A percentile compares a stretch with the other conserved stretches of the same genome.
Evolutionary conservation across 2,113 vertebrate species (phyloP).

Genomic region (Mungos mungo): DNA sequence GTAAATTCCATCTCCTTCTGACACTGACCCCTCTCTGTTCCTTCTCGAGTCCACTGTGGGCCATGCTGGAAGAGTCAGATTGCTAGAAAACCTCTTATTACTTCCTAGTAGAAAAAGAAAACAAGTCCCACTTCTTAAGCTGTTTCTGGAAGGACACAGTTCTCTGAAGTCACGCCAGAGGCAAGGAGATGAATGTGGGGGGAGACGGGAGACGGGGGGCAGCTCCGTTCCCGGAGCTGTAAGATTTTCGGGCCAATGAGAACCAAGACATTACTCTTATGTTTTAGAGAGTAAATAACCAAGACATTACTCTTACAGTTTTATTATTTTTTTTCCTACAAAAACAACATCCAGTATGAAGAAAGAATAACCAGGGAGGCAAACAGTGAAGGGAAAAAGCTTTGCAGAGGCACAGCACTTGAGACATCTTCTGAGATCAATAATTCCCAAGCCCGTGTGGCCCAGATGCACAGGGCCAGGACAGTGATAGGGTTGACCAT

Average conservation of each 20-base stretch:
- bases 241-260: background rate
- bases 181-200: background rate
- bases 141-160: background rate
- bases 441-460: background rate
- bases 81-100: background rate
- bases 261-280: background rate
- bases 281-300: background rate
- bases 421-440: background rate
- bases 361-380: background rate
- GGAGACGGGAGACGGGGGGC: background rate
- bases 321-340: background rate
- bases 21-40: background rate
- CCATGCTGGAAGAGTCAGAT: background rate
- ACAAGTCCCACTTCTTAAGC: slow-evolving; percentile 1
- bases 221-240: background rate
- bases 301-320: background rate
- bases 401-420: background rate
- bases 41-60: background rate
- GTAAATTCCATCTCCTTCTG: background rate
- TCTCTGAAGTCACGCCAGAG: background rate
- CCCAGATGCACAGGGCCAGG: background rate
- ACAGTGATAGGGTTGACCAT: background rate
- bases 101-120: slow-evolving; percentile 31
- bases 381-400: background rate
- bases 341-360: background rate